phyloP scores from a whole-genome alignment of 2,888 invertebrate genomes.

The Prostheceraeus crozeri region DNA sequence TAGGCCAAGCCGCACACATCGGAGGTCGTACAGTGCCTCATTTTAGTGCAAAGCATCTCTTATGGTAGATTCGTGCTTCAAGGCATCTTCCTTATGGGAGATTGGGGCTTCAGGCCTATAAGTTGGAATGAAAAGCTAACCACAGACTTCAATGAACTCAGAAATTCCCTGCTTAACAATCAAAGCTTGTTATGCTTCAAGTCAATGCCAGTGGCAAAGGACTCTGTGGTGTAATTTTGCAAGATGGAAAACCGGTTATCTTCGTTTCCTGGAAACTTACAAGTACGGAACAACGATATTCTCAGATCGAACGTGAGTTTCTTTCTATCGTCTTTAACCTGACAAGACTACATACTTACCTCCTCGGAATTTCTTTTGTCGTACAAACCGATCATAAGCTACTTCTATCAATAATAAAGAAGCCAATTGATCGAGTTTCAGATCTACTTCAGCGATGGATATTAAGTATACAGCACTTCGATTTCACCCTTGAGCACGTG shows the following conservation, averaged over 20 bases:
- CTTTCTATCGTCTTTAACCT: conserved; percentile 3
- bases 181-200: too few relatives aligned
- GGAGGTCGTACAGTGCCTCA: too few relatives aligned
- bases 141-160: too few relatives aligned
- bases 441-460: not conserved
- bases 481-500: conserved; percentile 1
- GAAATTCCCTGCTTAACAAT: too few relatives aligned
- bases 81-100: too few relatives aligned
- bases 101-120: too few relatives aligned
- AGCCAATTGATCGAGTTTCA: conserved; percentile 2
- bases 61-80: too few relatives aligned
- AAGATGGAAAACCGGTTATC: conserved; percentile 14
- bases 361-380: conserved; percentile 9
- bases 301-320: conserved; percentile 4
- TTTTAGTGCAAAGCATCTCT: too few relatives aligned
- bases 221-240: not conserved
- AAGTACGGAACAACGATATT: not conserved
- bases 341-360: not conserved
- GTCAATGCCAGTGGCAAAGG: not conserved
- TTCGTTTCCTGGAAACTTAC: conserved; percentile 17
- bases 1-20: too few relatives aligned
- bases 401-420: conserved; percentile 4
- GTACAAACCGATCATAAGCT: conserved; percentile 1
- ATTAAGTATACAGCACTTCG: conserved; percentile 8
- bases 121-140: too few relatives aligned